Evolutionary conservation across 2,888 invertebrate species (phyloP), one percentile per base, ranked within the genome.

Genomic region (Mythimna albipuncta): DNA sequence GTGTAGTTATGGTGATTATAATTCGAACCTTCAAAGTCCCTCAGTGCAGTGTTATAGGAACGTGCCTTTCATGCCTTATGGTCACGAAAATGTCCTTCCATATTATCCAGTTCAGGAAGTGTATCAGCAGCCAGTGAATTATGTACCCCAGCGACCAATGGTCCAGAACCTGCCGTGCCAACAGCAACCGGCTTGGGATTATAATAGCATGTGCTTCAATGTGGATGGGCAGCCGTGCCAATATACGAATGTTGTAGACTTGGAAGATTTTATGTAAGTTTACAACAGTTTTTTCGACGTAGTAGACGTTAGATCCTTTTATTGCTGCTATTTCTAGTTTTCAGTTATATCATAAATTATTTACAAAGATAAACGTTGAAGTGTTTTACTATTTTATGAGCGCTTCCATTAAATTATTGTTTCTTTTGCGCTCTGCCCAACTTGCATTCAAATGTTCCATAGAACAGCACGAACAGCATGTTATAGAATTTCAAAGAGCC

Each of bases 261-360:
- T 98, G 85, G 98, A 98, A 91, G 98, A 98, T 93, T 98, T 98
- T 92, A 97, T 98, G 98, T 98, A 94, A 98, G 98, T 97, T 83
- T 62, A 57, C 9, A 54, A n/a, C 9, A 54, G n/a, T 35, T 38
- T 26, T 58, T 58, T 38, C 2, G 35, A 26, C 9, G 47, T 50
- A 19, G 11, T 32, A 16, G 47, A 54, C 38, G 21, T 55, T 32
- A 59, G 4, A 19, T 6, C 44, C 2, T 6, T 35, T 59, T 54
- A 67, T 26, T 21, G 41, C 4, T 41, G 19, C 38, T 58, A n/a
- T n/a, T 68, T 69, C 32, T 52, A 26, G 19, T 62, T 65, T 62
- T 68, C 44, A 21, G 19, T 13, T 65, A n/a, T 16, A 32, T 61
- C 26, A 54, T 78, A 26, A 55, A 65, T 44, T 54, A 26, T 61